Evolutionary conservation across 2,113 vertebrate species (phyloP), one percentile per base, ranked within the genome.

Genomic region (Microtus oregoni): DNA sequence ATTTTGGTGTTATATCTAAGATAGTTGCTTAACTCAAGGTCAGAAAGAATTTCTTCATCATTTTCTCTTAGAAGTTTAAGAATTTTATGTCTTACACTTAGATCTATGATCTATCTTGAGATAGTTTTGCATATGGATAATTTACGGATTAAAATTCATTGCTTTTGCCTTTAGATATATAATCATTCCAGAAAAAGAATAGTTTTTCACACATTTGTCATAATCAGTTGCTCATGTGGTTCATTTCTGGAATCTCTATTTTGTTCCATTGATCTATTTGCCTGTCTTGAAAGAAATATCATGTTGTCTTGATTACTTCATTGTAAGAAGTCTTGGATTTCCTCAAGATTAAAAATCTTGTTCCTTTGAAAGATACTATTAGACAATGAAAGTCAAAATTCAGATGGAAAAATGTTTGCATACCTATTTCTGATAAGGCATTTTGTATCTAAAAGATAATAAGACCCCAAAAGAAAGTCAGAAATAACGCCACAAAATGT

Each of bases 31-130:
- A 89, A 89, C 3, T 47, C 52, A 89, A 96, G 77, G 77, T 70
- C 70, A 93, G 47, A 85, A 79, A 88, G 6, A 91, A 91, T 94
- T 95, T 88, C 20, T 89, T 94, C 6, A 78, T 52, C 47, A n/a
- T 75, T 95, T 96, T 90, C 32, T 95, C 79, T 81, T 24, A 88
- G 30, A 79, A 79, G 63, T 95, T 94, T 92, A 61, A 82, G 58
- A 90, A 70, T 92, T 92, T 97, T 92, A 73, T 47, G 44, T 65
- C 90, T 92, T 86, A 75, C 4, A 79, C 92, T 87, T 95, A 95
- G 50, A 88, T 52, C 79, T 95, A 50, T 90, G 44, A 78, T 88
- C 38, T 95, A 89, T 52, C 86, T 79, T 96, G 86, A 95, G 35
- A 73, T 95, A 58, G 86, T 83, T 90, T 96, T 92, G 35, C 72